Evolutionary conservation across 1,140 invertebrate species (phyloP), one percentile per base, ranked within the genome.

Genomic region (Microplitis mediator): DNA sequence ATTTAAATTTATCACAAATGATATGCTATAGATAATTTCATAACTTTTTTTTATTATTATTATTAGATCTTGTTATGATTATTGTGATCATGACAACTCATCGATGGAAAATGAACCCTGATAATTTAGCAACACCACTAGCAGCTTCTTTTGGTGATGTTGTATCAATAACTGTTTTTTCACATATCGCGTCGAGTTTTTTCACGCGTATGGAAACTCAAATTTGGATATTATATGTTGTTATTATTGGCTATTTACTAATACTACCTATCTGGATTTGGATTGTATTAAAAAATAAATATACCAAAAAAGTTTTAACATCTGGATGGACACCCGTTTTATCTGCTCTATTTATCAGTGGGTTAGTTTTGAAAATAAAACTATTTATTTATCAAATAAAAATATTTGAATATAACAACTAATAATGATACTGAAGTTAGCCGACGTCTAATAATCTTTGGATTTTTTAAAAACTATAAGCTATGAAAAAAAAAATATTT

Each of bases 141-240:
- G 97, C 97, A 8, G 97, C 97, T 3, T 98, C 96, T 68, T 93
- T 99, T 58, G 97, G 97, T 0, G 97, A 98, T 83, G 91, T 98
- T 2, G 94, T 95, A 8, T 98, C 96, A 52, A 90, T 98, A 34
- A 91, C 91, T 13, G 89, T 97, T 4, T 87, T 98, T 0, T 92
- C 95, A 1, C 89, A 90, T 45, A 93, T 96, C 54, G 92, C 94
- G 3, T 92, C 91, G 16, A 84, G 91, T 56, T 89, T 95, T 56
- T 95, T 90, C 77, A 83, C 84, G 13, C 88, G 90, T 63, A 89
- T 93, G 78, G 84, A 92, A 88, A 81, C 86, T 82, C 65, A 81
- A 13, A 74, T 81, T 35, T 93, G 92, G 91, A 86, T 93, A 74
- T 87, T 92, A 3, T 92, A 92, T 68, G 79, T 89, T 4, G 87